Conservation (phyloP, 2,113 vertebrate genomes). For the Melanotaenia duboulayi region DNA sequence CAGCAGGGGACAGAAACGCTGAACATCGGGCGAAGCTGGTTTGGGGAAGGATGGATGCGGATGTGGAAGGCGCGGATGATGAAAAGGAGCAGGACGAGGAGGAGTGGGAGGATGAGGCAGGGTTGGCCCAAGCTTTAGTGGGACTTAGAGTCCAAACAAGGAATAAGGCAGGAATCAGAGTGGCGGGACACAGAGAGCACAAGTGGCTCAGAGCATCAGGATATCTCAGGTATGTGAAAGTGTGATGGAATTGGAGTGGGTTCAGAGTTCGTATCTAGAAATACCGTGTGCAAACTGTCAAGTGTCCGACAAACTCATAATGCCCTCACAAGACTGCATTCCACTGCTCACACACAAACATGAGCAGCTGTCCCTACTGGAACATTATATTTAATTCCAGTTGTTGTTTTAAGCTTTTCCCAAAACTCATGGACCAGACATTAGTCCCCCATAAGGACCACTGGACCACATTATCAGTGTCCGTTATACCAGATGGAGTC, state of each 20-base stretch:
- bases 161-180: conserved; percentile 66
- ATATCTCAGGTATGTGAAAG: conserved; percentile 64
- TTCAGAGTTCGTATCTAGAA: conserved; percentile 6
- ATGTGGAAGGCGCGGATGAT: conserved; percentile 64
- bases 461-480: too few species aligned
- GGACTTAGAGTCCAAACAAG: conserved; percentile 82
- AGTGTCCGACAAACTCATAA: conserved; percentile 52
- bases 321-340: conserved; percentile 48
- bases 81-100: conserved; percentile 76
- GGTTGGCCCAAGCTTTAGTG: conserved; percentile 84
- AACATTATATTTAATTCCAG: neutral
- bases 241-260: neutral
- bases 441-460: neutral
- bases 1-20: conserved; percentile 83
- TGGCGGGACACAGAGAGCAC: conserved; percentile 53
- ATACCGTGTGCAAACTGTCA: conserved; percentile 43
- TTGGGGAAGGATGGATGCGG: conserved; percentile 79
- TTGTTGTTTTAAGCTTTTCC: neutral
- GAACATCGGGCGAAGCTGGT: conserved; percentile 86
- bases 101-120: conserved; percentile 74
- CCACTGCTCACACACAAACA: conserved; percentile 15
- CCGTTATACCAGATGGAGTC: neutral
- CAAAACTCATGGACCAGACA: neutral
- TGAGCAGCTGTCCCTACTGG: neutral
- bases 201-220: conserved; percentile 63